These are phyloP conservation scores for Pristionchus arcanus DNA, from an alignment of 2,888 invertebrate genomes.

Conservation along the genomic window DNA sequence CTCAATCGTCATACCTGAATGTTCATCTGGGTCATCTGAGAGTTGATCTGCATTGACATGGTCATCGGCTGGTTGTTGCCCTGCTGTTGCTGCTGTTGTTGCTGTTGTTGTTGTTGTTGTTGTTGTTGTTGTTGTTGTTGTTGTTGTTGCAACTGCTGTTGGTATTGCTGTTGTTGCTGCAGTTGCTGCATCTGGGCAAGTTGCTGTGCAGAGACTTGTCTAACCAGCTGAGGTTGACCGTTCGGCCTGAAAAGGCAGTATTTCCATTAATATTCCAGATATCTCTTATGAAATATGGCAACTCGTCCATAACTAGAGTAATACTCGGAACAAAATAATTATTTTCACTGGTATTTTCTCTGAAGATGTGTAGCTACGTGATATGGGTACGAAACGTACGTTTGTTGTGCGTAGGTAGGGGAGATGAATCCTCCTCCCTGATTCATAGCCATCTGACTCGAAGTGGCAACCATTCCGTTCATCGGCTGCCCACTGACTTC, in stretches of 20 bases:
- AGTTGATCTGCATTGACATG: constrained; percentile 24
- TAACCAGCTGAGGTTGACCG: neutral
- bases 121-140: neutral
- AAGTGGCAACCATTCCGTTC: neutral
- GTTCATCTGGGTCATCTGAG: constrained; percentile 44
- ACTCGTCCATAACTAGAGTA: too few relatives aligned
- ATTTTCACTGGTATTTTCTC: too few relatives aligned
- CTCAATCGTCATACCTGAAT: neutral
- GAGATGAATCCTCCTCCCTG: constrained; percentile 43
- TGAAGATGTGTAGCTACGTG: neutral
- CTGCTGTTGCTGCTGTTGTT: constrained; percentile 5
- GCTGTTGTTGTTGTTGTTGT: neutral
- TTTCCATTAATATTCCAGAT: too few relatives aligned
- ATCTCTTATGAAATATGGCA: too few relatives aligned
- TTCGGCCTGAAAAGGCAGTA: neutral
- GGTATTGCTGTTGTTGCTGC: constrained; percentile 16
- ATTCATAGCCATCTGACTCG: constrained; percentile 39
- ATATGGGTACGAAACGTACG: neutral
- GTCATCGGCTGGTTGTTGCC: neutral
- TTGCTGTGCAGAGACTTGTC: neutral
- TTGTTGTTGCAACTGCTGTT: constrained; percentile 24
- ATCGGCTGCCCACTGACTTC: constrained; percentile 10
- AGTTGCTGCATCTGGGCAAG: neutral
- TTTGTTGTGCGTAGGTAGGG: constrained; percentile 39
- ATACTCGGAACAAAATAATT: too few relatives aligned